A percentile compares a stretch with the other conserved stretches of the same genome.
These are phyloP conservation scores for Mimas tiliae DNA, from an alignment of 2,888 invertebrate genomes.

Conservation along the genomic window DNA sequence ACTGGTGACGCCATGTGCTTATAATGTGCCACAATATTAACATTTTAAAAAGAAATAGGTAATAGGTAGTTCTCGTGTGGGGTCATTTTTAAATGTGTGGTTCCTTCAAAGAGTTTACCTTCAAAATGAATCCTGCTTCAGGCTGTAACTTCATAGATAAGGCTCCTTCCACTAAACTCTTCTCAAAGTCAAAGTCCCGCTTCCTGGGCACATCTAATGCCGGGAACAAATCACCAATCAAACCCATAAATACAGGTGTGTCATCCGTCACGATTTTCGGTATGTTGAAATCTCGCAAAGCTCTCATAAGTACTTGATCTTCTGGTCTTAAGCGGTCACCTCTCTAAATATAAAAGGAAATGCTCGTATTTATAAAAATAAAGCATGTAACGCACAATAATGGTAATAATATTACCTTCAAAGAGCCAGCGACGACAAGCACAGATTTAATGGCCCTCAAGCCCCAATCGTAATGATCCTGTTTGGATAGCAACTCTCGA, in stretches of 20 bases:
- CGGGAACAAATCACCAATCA: conserved; percentile 96
- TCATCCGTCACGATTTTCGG: conserved; percentile 98
- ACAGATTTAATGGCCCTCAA: conserved; percentile 97
- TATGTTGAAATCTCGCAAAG: conserved; percentile 96
- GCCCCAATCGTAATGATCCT: conserved; percentile 99
- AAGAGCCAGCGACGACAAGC: conserved; percentile 95
- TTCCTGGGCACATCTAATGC: conserved; percentile 96
- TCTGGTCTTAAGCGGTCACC: conserved; percentile 91
- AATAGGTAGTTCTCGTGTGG: too few relatives aligned
- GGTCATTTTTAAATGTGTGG: too few relatives aligned
- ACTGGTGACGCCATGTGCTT: too few relatives aligned
- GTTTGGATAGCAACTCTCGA: conserved; percentile 94
- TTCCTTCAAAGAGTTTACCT: conserved; percentile 71
- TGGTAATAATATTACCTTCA: conserved; percentile 84
- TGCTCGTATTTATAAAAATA: too few relatives aligned
- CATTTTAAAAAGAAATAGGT: too few relatives aligned
- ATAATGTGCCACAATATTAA: too few relatives aligned
- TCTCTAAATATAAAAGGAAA: conserved; percentile 66
- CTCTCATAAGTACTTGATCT: conserved; percentile 97
- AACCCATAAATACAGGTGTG: conserved; percentile 95
- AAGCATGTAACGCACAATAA: too few relatives aligned
- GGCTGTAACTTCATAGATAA: conserved; percentile 94
- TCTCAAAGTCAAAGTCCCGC: conserved; percentile 93
- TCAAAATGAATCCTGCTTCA: conserved; percentile 94
- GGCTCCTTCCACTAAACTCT: conserved; percentile 90